phyloP scores from a whole-genome alignment of 2,888 invertebrate genomes.

The Scaptomyza reducta region DNA sequence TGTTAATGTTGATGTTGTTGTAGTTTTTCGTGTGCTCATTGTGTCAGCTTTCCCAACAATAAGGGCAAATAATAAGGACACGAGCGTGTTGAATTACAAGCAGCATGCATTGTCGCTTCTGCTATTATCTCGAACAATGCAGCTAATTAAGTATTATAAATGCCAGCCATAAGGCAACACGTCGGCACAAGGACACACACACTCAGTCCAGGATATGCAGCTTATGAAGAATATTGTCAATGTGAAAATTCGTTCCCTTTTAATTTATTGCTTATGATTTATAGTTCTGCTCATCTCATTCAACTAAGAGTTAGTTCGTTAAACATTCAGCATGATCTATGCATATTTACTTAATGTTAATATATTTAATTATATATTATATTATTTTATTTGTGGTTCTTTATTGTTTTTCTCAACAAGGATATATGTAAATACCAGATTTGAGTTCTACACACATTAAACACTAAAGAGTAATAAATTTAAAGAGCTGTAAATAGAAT shows the following conservation, averaged over 20 bases:
- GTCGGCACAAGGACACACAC: conserved; percentile 9
- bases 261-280: conserved; percentile 24
- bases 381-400: background rate
- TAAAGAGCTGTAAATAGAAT: conserved; percentile 58
- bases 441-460: conserved; percentile 10
- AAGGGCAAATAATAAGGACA: conserved; percentile 40
- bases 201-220: background rate
- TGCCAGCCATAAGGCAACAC: conserved; percentile 50
- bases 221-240: conserved; percentile 9
- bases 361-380: too few relatives aligned
- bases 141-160: conserved; percentile 75
- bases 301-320: conserved; percentile 29
- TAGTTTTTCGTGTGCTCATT: conserved; percentile 18
- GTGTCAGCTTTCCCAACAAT: conserved; percentile 11
- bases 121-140: conserved; percentile 66
- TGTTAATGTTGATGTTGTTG: too few relatives aligned
- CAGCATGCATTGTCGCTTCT: conserved; percentile 57
- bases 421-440: conserved; percentile 15
- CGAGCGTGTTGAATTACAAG: conserved; percentile 49
- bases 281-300: background rate
- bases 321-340: conserved; percentile 11
- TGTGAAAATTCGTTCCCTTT: conserved; percentile 10
- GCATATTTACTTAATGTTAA: background rate
- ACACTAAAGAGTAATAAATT: background rate
- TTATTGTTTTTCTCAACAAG: conserved; percentile 5